Base-by-base conservation (phyloP, 2,113 vertebrate species). In the Erythrolamprus reginae region DNA sequence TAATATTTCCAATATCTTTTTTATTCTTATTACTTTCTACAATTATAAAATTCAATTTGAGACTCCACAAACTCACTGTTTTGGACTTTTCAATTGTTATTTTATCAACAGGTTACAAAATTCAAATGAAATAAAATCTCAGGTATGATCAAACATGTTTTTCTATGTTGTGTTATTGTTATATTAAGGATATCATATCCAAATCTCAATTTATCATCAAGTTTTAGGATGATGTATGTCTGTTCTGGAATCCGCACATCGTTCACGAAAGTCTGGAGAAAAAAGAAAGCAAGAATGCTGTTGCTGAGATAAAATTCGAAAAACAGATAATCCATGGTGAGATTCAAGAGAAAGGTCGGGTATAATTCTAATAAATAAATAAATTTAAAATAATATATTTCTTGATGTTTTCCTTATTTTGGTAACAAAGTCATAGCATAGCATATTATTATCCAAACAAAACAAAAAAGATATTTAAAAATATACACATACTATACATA, bases 171-270 rank as follows among this genome's bases (percentile, higher is more conserved):
- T 84, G 17, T 55, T 19, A 90, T 95, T 93, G 93, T 87, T 53
- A 55, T 85, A 21, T 53, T 90, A 98, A 99, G 99, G 99, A 99
- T 99, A 99, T 99, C 99, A 98, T 99, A 99, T 96, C 99, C 99
- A 97, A 99, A 99, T 97, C 99, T 98, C 94, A 99, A 95, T 95
- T 99, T 99, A 96, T 99, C 99, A 95, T 99, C 99, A 94, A 99
- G 95, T 96, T 99, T 99, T 95, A 99, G 97, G 84, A 98, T 99
- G 95, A 99, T 98, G 47, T 99, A 99, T 90, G 98, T 99, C 96
- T 99, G 99, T 93, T 99, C 99, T 94, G 98, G 99, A 96, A 99
- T 99, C 92, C 99, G 98, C 88, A 98, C 97, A 95, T 99, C 99
- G 92, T 99, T 99, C 90, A 99, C 98, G 97, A 99, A 99, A 0